A percentile compares a stretch with the other conserved stretches of the same genome.
These are phyloP conservation scores for Xestia ashworthii DNA, from an alignment of 2,888 invertebrate species.

Conservation along the genomic window DNA sequence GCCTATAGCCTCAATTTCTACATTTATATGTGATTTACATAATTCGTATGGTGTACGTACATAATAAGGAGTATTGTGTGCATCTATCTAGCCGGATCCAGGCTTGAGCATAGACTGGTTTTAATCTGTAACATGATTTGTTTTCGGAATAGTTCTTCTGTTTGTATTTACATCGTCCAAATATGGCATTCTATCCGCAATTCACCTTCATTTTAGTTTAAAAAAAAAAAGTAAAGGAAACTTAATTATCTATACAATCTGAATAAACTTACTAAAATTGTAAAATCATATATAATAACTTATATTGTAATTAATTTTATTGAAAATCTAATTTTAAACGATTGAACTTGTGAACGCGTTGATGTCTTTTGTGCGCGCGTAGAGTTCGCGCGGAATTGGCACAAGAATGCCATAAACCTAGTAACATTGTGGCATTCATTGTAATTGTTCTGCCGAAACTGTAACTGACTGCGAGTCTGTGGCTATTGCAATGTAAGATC, in stretches of 20 bases:
- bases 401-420: conserved; percentile 65
- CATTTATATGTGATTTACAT: not conserved
- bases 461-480: conserved; percentile 19
- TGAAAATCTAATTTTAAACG: not conserved
- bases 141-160: not conserved
- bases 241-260: not conserved
- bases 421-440: conserved; percentile 50
- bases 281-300: not conserved
- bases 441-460: conserved; percentile 43
- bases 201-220: not conserved
- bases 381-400: conserved; percentile 38
- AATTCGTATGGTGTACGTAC: not conserved
- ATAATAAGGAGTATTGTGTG: not conserved
- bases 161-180: not conserved
- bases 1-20: not conserved
- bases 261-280: not conserved
- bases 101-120: not conserved
- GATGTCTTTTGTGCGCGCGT: conserved; percentile 53
- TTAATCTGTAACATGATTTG: not conserved
- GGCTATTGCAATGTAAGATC: conserved; percentile 1
- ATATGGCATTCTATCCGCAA: not conserved
- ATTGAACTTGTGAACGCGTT: conserved; percentile 39
- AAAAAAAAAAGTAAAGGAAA: not conserved
- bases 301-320: not conserved
- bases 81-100: not conserved